A percentile compares a stretch with the other conserved stretches of the same genome.
These are phyloP conservation scores for Salticus scenicus DNA, from an alignment of 2,888 invertebrate species.

Conservation along the genomic window DNA sequence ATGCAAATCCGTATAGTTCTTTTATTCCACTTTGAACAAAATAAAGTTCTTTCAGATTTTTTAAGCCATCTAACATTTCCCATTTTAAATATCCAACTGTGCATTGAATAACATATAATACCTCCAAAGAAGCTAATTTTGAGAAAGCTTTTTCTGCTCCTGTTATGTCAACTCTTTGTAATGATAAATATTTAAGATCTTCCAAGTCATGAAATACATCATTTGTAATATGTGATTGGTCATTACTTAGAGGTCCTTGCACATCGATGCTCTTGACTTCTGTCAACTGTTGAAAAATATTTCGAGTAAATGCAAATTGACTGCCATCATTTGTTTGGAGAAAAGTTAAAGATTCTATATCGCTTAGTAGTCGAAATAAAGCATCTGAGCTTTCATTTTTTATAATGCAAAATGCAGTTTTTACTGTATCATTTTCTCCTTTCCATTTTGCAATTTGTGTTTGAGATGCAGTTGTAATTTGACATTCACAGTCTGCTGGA, in stretches of 20 bases:
- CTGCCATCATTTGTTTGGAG: conserved; percentile 79
- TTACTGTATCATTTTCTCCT: conserved; percentile 44
- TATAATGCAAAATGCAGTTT: conserved; percentile 66
- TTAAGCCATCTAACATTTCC: conserved; percentile 80
- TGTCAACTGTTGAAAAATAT: conserved; percentile 77
- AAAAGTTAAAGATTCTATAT: conserved; percentile 77
- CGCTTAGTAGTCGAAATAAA: conserved; percentile 47
- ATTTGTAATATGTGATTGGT: conserved; percentile 37
- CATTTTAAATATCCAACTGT: conserved; percentile 77
- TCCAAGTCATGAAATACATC: conserved; percentile 44
- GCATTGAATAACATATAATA: conserved; percentile 54
- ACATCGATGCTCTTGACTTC: conserved; percentile 80
- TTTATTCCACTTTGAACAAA: conserved; percentile 75
- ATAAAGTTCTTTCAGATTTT: conserved; percentile 77
- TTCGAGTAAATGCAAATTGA: conserved; percentile 77
- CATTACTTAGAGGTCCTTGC: conserved; percentile 76
- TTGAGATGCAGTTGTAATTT: conserved; percentile 50
- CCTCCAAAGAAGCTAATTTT: conserved; percentile 58
- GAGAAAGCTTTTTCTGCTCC: conserved; percentile 53
- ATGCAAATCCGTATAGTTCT: conserved; percentile 82
- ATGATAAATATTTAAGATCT: conserved; percentile 55
- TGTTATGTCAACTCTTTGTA: conserved; percentile 54
- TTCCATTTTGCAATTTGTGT: conserved; percentile 60
- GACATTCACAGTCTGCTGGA: conserved; percentile 69
- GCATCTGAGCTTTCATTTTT: conserved; percentile 44